Percentiles rank a stretch among this genome's conserved stretches.
Conservation (phyloP, 2,797 vertebrate species). For the Choloepus didactylus region DNA sequence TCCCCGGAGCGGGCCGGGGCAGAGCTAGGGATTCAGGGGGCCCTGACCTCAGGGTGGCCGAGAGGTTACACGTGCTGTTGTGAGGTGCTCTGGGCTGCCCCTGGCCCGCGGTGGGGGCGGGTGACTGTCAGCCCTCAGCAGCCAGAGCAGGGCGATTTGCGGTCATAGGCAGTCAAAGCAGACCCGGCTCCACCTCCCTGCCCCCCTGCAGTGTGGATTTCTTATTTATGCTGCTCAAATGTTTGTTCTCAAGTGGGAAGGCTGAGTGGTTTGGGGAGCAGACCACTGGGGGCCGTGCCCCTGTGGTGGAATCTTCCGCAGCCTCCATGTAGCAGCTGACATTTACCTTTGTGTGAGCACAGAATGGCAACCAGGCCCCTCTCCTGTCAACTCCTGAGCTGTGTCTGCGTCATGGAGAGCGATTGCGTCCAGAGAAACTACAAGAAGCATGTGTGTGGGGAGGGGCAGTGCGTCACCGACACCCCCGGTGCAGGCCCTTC, state of each 20-base stretch:
- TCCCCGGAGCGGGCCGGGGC: too few species aligned
- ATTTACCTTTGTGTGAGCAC: background rate
- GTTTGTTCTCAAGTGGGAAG: background rate
- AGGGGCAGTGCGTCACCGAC: too few species aligned
- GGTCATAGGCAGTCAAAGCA: background rate
- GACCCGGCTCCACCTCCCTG: background rate
- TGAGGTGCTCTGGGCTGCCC: too few species aligned
- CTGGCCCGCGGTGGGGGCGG: too few species aligned
- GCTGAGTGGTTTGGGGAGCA: background rate
- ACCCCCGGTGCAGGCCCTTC: too few species aligned
- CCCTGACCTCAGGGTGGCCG: too few species aligned
- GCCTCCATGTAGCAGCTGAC: background rate
- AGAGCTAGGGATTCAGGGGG: too few species aligned
- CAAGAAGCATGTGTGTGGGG: too few species aligned
- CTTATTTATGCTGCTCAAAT: too few species aligned
- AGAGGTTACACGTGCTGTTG: too few species aligned
- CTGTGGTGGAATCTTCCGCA: background rate
- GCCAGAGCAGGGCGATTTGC: background rate
- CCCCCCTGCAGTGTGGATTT: background rate
- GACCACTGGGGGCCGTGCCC: background rate
- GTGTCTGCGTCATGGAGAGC: background rate
- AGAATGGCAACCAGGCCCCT: background rate
- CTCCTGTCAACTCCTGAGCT: background rate
- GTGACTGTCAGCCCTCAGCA: too few species aligned
- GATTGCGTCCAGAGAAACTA: too few species aligned